Conservation (phyloP, 2,113 vertebrate species). For the Embiotoca jacksoni region DNA sequence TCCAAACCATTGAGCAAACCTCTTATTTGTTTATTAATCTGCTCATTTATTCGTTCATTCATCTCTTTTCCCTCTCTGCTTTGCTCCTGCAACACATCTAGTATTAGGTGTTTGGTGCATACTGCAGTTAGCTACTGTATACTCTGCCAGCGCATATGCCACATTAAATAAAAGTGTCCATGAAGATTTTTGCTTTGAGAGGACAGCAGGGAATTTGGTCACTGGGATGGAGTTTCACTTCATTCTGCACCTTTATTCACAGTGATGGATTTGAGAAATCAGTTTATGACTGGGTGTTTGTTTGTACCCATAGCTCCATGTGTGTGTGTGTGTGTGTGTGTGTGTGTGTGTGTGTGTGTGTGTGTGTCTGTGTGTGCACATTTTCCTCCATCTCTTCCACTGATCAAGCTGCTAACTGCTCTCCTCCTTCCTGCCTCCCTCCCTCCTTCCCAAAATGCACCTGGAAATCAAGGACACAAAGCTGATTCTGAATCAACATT, state of each 20-base stretch:
- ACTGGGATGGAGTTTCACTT: constrained; percentile 42
- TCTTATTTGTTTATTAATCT: constrained; percentile 33
- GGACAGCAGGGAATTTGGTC: constrained; percentile 24
- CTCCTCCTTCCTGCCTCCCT: constrained; percentile 40
- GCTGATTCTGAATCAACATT: constrained; percentile 19
- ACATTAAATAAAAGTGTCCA: constrained; percentile 33
- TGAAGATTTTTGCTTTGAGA: constrained; percentile 40
- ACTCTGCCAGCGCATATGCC: neutral
- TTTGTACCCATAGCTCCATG: neutral
- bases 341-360: neutral
- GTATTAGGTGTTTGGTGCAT: neutral
- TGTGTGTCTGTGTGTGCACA: constrained; percentile 7
- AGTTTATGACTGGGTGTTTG: constrained; percentile 24
- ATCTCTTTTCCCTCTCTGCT: neutral
- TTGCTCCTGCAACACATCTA: neutral
- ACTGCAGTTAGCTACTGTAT: neutral
- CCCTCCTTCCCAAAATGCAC: constrained; percentile 35
- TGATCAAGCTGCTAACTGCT: constrained; percentile 58
- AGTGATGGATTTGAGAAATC: constrained; percentile 57
- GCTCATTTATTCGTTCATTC: constrained; percentile 15
- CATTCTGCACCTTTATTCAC: constrained; percentile 50
- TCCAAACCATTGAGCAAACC: constrained; percentile 32
- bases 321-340: constrained; percentile 8
- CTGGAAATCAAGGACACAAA: constrained; percentile 62
- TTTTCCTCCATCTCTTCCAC: constrained; percentile 34